Evolutionary conservation across 2,797 vertebrate species (phyloP), one percentile per base, ranked within the genome.

Genomic region (Chloroceryle inda): DNA sequence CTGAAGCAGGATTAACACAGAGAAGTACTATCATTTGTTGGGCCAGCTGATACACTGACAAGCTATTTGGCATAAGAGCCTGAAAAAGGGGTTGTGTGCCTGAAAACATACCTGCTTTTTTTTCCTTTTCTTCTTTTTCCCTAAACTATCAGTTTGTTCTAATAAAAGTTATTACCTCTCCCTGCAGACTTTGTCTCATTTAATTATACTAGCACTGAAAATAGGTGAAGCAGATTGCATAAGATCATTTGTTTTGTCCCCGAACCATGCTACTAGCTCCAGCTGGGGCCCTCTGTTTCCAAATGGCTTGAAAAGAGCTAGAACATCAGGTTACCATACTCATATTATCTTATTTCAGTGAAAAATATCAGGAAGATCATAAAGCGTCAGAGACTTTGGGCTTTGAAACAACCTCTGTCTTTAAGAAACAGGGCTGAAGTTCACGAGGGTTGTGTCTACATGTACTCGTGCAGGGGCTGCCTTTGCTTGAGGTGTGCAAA

Each of bases 131-230:
- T 40, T 40, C 37, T 52, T 52, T 40, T 40, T 15, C 14, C 16
- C n/a, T 24, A 81, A 88, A 94, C 45, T 44, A 69, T 37, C 61
- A 68, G 38, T 82, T 93, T 84, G 27, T 73, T 90, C 71, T 86
- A 82, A 85, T 84, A 79, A 93, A 90, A 86, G 71, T 7, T 38
- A 67, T 92, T 88, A 76, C 38, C 6, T 76, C 50, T 93, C 63
- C 63, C 85, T 69, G 63, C 31, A 90, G 92, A 73, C 45, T 85
- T 88, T 17, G 18, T 52, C 93, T 86, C 59, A 45, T 90, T 95
- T 93, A 76, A 85, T 95, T 85, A 92, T 64, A 82, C 45, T 63
- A 76, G 23, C 44, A 24, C 5, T 76, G 80, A 75, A 96, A 96
- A 84, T n/a, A 88, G 44, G 49, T 87, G 88, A 94, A 71, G 29